A percentile compares a stretch with the other conserved stretches of the same genome.
Conservation (phyloP, 2,113 vertebrate genomes). For the Malurus melanocephalus region DNA sequence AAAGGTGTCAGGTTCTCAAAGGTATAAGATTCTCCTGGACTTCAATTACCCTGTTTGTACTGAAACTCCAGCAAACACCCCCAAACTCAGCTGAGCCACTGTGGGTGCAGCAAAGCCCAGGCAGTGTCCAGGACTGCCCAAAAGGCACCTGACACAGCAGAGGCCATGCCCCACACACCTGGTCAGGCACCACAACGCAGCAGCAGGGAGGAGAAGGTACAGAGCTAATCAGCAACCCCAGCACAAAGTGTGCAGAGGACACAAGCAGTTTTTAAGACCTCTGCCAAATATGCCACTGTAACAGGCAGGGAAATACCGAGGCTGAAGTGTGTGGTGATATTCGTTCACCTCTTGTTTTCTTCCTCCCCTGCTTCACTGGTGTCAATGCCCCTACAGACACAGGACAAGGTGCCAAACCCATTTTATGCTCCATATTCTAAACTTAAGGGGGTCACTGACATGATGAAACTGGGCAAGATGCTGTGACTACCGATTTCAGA, state of each 20-base stretch:
- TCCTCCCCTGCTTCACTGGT: neutral
- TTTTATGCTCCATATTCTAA: neutral
- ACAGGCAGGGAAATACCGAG: neutral
- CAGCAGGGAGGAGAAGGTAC: rapidly evolving
- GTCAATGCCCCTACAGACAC: neutral
- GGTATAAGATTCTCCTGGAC: neutral
- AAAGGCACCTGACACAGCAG: neutral
- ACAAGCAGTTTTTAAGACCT: neutral
- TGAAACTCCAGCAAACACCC: neutral
- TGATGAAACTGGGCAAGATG: neutral
- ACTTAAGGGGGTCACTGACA: neutral
- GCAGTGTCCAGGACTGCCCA: neutral
- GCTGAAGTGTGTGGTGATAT: neutral
- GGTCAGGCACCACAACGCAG: neutral
- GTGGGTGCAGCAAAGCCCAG: neutral
- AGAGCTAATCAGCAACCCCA: neutral
- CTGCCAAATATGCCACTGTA: neutral
- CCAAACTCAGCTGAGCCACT: neutral
- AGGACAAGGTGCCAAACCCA: neutral
- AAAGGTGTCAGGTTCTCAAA: neutral
- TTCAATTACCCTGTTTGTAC: neutral
- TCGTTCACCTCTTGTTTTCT: neutral
- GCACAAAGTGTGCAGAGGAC: rapidly evolving
- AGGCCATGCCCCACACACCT: neutral
- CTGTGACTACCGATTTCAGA: neutral